Conservation (phyloP, 1,140 invertebrate species). For the Monochamus saltuarius region DNA sequence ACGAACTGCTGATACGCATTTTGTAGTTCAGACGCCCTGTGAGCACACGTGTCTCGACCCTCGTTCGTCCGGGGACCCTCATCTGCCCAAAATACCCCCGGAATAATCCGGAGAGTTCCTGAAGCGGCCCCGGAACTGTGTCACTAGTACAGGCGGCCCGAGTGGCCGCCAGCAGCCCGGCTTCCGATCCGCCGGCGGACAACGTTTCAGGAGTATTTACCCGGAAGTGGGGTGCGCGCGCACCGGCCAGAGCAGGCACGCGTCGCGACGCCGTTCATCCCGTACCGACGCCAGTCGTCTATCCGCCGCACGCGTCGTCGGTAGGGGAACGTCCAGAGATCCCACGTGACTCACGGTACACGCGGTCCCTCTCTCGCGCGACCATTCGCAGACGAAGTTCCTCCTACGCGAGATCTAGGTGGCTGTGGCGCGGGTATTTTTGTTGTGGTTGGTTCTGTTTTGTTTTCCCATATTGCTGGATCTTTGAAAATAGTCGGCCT, state of each 20-base stretch:
- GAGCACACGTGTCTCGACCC: no score
- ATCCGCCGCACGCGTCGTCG: slow-evolving; percentile 28
- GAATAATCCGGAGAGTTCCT: no score
- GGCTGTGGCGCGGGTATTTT: slow-evolving; percentile 9
- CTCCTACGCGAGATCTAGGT: slow-evolving; percentile 1
- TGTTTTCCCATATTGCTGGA: no score
- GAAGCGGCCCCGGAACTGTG: slow-evolving; percentile 11
- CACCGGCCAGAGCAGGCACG: slow-evolving; percentile 33
- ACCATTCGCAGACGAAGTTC: slow-evolving; percentile 1
- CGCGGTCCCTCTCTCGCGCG: slow-evolving; percentile 1
- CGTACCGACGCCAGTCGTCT: slow-evolving; percentile 43
- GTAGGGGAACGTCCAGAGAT: slow-evolving; percentile 27
- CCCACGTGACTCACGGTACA: slow-evolving; percentile 23
- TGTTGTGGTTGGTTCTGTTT: neutral
- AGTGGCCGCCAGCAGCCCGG: slow-evolving; percentile 9
- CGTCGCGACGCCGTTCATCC: slow-evolving; percentile 40
- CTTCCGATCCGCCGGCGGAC: slow-evolving; percentile 9
- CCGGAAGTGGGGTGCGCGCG: slow-evolving; percentile 36
- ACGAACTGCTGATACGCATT: no score
- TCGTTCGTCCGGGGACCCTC: no score
- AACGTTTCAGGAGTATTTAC: slow-evolving; percentile 33
- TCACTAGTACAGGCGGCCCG: slow-evolving; percentile 11
- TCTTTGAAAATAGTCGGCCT: no score
- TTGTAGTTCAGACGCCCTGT: no score
- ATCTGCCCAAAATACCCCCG: no score